Conservation (phyloP, 2,113 vertebrate genomes). For the Sander lucioperca region DNA sequence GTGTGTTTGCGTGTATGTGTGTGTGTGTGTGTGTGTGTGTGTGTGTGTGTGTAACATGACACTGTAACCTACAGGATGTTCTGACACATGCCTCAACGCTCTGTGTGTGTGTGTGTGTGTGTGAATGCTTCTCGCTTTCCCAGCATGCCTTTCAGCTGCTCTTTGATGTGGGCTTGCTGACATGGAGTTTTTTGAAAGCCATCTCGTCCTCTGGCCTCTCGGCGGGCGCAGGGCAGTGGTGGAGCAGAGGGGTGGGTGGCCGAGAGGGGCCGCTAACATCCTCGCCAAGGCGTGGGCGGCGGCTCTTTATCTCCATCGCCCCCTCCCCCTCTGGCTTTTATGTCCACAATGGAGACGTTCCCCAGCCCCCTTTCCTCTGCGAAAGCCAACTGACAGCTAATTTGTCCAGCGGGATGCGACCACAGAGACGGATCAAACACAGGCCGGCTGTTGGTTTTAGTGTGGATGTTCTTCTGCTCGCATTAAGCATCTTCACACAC, state of each 20-base stretch:
- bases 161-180: constrained; percentile 62
- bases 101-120: neutral
- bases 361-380: neutral
- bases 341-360: neutral
- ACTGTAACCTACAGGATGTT: neutral
- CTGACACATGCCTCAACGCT: too few species aligned
- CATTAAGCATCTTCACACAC: too few species aligned
- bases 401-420: neutral
- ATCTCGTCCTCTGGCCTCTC: constrained; percentile 28
- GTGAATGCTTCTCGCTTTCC: neutral
- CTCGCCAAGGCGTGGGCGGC: neutral
- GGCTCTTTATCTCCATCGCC: neutral
- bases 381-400: neutral
- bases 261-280: neutral
- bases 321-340: neutral
- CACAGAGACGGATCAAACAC: too few species aligned
- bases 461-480: too few species aligned
- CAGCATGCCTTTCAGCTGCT: constrained; percentile 51
- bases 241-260: neutral
- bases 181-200: constrained; percentile 47
- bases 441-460: too few species aligned
- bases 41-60: constrained; percentile 29
- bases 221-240: neutral
- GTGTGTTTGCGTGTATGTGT: neutral
- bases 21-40: neutral